Percentiles rank a stretch among this genome's conserved stretches.
Evolutionary conservation across 2,113 vertebrate species (phyloP).

Genomic region (Ceyx cyanopectus): DNA sequence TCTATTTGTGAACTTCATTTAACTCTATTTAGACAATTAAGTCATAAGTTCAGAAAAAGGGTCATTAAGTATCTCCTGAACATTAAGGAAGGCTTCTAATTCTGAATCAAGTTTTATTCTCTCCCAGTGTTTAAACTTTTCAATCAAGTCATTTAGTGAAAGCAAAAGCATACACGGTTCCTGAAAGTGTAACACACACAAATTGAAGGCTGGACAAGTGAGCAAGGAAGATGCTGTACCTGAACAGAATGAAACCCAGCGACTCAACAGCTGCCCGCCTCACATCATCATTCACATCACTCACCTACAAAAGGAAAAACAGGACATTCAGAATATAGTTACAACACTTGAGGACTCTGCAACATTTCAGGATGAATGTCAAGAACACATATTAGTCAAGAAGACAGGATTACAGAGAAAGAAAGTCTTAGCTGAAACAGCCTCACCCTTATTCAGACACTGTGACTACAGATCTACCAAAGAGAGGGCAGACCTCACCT

Average conservation of each 20-base stretch:
- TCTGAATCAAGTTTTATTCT: not conserved
- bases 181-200: not conserved
- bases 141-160: not conserved
- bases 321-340: not conserved
- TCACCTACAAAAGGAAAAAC: slow-evolving; percentile 82
- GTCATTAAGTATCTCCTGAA: not conserved
- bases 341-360: not conserved
- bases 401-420: not conserved
- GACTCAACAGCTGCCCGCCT: slow-evolving; percentile 97
- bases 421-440: not conserved
- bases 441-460: not conserved
- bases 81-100: not conserved
- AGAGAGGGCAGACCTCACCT: not conserved
- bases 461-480: not conserved
- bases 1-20: not conserved
- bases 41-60: not conserved
- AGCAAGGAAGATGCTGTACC: slow-evolving; percentile 77
- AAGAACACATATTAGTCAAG: not conserved
- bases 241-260: slow-evolving; percentile 98
- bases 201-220: not conserved
- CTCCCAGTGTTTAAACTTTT: not conserved
- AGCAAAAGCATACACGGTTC: not conserved
- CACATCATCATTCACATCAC: slow-evolving; percentile 97
- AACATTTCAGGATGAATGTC: not conserved
- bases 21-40: not conserved